Evolutionary conservation across 2,113 vertebrate species (phyloP), one percentile per base, ranked within the genome.

Genomic region (Gymnogyps californianus): DNA sequence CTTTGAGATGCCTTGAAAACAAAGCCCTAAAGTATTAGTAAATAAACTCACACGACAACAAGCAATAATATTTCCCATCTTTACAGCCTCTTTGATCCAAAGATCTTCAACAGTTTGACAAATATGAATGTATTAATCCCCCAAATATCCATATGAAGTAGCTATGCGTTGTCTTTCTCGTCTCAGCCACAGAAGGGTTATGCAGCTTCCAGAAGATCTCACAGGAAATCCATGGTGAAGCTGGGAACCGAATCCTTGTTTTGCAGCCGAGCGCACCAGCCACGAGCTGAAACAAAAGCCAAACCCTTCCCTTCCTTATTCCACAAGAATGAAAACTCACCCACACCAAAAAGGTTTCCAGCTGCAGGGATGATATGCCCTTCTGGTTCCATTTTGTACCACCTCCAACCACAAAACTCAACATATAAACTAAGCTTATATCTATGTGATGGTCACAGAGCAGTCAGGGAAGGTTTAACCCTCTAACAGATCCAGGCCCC

Each of bases 1-100:
- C 90, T 94, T 96, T 95, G 67, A 95, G 95, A 96, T 90, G 51
- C 67, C 85, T 96, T 90, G 88, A 94, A 96, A 93, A 90, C 64
- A 97, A 94, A 96, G 83, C 90, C 88, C 85, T 96, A 4, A 86
- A 93, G 67, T 77, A 92, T 94, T 57, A 96, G 78, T 69, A 94
- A 86, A 88, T 54, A 94, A 83, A 81, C 29, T 62, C 51, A 61
- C 72, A 95, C 38, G 75, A 93, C 59, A 93, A 92, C 51, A 93
- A 93, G 42, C 46, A 95, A 72, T 71, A 89, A 42, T 75, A 89
- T 85, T 93, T 93, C 55, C 54, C 31, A 83, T 91, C 75, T 92
- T 91, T 83, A 91, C 49, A 88, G 65, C 6, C 19, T 83, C 85
- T 94, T 86, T 88, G 75, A 96, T 90, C 62, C 66, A 65, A 72